Evolutionary conservation across 2,113 vertebrate species (phyloP), one percentile per base, ranked within the genome.

Genomic region (Aramus guarauna): DNA sequence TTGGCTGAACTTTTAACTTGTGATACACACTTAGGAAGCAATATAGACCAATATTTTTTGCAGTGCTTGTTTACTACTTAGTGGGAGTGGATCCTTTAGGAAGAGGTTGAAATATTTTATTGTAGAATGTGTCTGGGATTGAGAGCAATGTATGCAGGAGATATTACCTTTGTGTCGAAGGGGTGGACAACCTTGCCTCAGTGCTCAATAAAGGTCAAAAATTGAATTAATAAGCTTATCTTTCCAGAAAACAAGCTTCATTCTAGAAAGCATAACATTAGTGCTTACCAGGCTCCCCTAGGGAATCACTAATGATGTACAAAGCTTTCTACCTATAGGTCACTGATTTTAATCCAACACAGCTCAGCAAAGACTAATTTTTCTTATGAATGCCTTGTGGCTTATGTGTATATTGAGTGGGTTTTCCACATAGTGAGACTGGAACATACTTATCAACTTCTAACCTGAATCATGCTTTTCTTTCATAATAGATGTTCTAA

Each of bases 191-290:
- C 82, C 78, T 94, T 94, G 90, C 75, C 82, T 92, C 67, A 93
- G 45, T 80, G 67, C 67, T 88, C 92, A 92, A 62, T 90, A 95
- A 95, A 97, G 96, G 96, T 94, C 82, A 96, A 80, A 93, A 94
- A 79, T 88, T 71, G 78, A 96, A 96, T 96, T 96, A 93, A 95
- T 88, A 97, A 80, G 72, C 82, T 96, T 96, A 84, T 95, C 82
- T 95, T 96, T 96, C 94, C 67, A 96, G 96, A 96, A 96, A 96
- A 96, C 85, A 96, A 88, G 90, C 50, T 90, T 85, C 32, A 11
- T 93, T 96, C 95, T 94, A 94, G 93, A 97, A 96, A 75, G 59
- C 45, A 79, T 93, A 94, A 83, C 71, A 66, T 90, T 85, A 96
- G 50, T 69, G 67, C 87, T 96, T 92, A 88, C 88, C 4, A 3